phyloP scores from a whole-genome alignment of 2,797 vertebrate species.

The Ptychobarbus kaznakovi region DNA sequence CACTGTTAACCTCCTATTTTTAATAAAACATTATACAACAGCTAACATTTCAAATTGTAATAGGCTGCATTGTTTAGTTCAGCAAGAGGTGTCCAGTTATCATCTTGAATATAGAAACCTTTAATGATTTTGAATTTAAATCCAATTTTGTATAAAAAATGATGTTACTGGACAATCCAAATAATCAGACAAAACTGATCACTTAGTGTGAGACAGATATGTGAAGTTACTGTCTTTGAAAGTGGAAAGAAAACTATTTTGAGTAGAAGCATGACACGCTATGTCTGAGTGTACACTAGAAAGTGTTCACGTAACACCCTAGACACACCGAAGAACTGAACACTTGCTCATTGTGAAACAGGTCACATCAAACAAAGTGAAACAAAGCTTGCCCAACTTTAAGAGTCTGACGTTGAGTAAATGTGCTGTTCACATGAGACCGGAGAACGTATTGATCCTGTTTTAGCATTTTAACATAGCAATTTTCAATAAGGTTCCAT shows the following conservation, averaged over 20 bases:
- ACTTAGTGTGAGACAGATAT: background rate
- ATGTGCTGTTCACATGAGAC: background rate
- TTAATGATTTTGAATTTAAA: background rate
- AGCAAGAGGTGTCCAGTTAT: background rate
- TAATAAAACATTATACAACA: background rate
- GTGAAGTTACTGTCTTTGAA: background rate
- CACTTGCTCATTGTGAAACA: background rate
- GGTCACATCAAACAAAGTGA: slow-evolving; percentile 1
- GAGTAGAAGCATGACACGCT: background rate
- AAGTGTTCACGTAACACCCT: background rate
- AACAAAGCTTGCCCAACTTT: background rate
- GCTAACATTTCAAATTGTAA: background rate
- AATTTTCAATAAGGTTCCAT: background rate
- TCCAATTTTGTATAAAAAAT: background rate
- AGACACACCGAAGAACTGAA: background rate
- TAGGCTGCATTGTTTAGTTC: background rate
- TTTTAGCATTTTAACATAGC: background rate
- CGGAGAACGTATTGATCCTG: background rate
- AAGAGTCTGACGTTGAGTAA: background rate
- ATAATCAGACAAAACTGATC: background rate
- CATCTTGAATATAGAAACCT: background rate
- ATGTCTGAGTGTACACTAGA: background rate
- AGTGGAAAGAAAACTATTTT: background rate
- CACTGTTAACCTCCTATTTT: too few relatives aligned
- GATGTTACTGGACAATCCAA: background rate